Evolutionary conservation across 1,140 invertebrate species (phyloP), one percentile per base, ranked within the genome.

Genomic region (Venturia canescens): DNA sequence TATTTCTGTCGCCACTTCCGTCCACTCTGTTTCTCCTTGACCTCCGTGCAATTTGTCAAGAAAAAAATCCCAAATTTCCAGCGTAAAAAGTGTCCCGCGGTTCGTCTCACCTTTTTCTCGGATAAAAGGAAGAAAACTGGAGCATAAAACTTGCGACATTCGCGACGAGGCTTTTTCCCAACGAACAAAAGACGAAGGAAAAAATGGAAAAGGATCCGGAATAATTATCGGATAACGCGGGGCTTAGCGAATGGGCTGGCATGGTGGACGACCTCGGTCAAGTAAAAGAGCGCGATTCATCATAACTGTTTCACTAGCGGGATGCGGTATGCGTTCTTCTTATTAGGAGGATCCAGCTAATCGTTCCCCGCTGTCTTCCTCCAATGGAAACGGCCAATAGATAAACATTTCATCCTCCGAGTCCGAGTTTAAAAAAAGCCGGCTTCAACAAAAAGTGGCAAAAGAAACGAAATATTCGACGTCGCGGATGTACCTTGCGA

Each of bases 261-360:
- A n/a, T 57, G 18, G 21, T 57, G 18, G 21, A 13, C 60, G 60
- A 66, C 60, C 60, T 66, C 21, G 4, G 13, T 0, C 13, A 26
- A 23, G 60, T 23, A 76, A 83, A 80, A 66, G 72, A 77, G 78
- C 34, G 79, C 75, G 74, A 88, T 88, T 84, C 84, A 86, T 89
- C 87, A 89, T 90, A 90, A 90, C 89, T 90, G 89, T 90, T 88
- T 84, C 84, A 81, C 74, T 90, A 89, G 89, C 89, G 89, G 89
- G 87, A 90, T 84, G 87, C 84, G 85, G 80, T 60, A 78, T 87
- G 78, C 71, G 38, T 80, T 87, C 82, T 86, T 89, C 87, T 89
- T 89, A 89, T 90, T 90, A 90, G 86, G 82, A 84, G 74, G 80
- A 88, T 87, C 84, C 83, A 67, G 83, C 87, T 89, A 90, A 90